Conservation (phyloP, 2,888 invertebrate genomes). For the Salticus scenicus region DNA sequence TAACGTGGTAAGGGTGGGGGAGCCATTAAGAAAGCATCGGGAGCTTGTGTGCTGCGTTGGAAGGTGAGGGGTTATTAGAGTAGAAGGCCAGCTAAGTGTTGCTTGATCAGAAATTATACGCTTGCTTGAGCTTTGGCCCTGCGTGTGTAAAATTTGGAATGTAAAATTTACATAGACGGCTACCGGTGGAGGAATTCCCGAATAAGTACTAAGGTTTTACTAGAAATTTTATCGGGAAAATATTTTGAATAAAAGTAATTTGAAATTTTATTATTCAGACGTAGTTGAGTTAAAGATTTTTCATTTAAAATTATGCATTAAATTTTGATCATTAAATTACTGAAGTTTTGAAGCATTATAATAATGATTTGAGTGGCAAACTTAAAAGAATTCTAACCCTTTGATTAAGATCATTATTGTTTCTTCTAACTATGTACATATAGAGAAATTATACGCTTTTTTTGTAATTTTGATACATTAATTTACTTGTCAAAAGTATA, state of each 20-base stretch:
- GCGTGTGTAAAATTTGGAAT: conserved; percentile 66
- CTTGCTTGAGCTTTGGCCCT: conserved; percentile 50
- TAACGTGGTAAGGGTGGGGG: conserved; percentile 23
- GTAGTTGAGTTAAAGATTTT: neutral
- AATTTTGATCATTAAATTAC: too few species aligned
- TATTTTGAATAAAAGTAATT: conserved; percentile 20
- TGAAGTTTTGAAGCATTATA: too few species aligned
- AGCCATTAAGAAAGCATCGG: conserved; percentile 62
- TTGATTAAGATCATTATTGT: too few species aligned
- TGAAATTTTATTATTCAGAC: neutral
- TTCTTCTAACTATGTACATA: too few species aligned
- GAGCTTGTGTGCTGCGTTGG: conserved; percentile 40
- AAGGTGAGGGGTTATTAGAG: conserved; percentile 57
- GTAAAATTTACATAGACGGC: conserved; percentile 64
- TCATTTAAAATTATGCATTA: too few species aligned
- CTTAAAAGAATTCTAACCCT: too few species aligned
- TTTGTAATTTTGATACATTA: too few species aligned
- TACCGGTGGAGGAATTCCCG: conserved; percentile 28
- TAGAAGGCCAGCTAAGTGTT: conserved; percentile 43
- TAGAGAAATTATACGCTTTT: too few species aligned
- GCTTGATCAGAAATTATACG: conserved; percentile 67
- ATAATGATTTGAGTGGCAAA: too few species aligned
- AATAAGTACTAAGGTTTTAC: conserved; percentile 15
- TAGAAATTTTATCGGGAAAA: neutral
- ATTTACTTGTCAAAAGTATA: too few species aligned